Evolutionary conservation across 2,797 vertebrate genomes (phyloP).

Genomic region (Gallinago stenura): DNA sequence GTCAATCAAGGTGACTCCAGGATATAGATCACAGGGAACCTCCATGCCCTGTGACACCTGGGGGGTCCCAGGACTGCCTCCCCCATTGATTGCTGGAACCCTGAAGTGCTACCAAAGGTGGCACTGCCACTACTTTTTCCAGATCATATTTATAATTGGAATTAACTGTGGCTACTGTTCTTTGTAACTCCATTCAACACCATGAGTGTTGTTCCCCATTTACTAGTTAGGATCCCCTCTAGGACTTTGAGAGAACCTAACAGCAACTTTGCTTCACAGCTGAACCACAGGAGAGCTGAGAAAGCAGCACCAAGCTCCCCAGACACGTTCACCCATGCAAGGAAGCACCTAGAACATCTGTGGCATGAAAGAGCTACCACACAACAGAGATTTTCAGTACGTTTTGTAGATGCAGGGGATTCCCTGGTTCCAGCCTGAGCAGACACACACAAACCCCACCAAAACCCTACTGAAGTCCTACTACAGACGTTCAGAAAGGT

Average conservation of each 20-base stretch:
- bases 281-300: not conserved
- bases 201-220: not conserved
- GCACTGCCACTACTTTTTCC: not conserved
- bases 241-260: not conserved
- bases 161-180: not conserved
- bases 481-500: not conserved
- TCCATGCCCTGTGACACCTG: not conserved
- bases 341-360: not conserved
- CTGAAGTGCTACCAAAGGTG: not conserved
- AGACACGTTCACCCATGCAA: fast-evolving
- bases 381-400: fast-evolving
- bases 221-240: not conserved
- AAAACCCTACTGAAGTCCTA: not conserved
- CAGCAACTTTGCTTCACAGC: not conserved
- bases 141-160: not conserved
- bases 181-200: fast-evolving
- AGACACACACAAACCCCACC: not conserved
- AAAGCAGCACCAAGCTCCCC: not conserved
- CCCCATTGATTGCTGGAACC: not conserved
- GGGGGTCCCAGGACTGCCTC: not conserved
- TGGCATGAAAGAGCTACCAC: not conserved
- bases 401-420: not conserved
- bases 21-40: not conserved
- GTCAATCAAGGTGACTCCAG: not conserved
- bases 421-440: not conserved